phyloP scores from a whole-genome alignment of 2,888 invertebrate species.

The Cephus runcator region DNA sequence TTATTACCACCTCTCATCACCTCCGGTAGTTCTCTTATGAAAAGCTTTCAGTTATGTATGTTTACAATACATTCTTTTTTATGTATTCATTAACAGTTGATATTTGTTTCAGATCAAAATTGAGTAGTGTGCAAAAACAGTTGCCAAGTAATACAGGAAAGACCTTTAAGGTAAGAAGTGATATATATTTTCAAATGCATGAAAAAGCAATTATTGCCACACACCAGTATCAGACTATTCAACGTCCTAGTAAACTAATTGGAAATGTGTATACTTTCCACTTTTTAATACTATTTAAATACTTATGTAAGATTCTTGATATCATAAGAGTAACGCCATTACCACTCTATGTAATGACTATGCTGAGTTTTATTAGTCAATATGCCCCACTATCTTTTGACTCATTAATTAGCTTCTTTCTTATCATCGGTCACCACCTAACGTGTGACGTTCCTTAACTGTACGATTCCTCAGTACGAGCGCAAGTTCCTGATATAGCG shows the following conservation, averaged over 20 bases:
- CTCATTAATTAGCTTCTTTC: background rate
- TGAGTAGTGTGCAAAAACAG: slow-evolving; percentile 33
- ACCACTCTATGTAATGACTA: background rate
- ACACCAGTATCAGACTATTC: background rate
- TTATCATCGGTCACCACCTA: background rate
- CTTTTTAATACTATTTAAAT: background rate
- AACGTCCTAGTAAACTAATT: background rate
- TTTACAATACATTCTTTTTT: background rate
- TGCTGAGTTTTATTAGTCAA: background rate
- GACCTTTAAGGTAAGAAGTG: slow-evolving; percentile 42
- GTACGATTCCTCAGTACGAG: background rate
- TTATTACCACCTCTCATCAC: slow-evolving; percentile 54
- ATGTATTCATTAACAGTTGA: background rate
- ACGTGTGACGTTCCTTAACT: background rate
- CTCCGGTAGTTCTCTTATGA: slow-evolving; percentile 38
- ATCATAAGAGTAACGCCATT: background rate
- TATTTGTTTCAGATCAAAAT: slow-evolving; percentile 43
- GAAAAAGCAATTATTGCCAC: background rate
- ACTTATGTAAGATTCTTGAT: background rate
- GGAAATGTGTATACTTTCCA: background rate
- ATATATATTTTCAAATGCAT: background rate
- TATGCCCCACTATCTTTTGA: background rate
- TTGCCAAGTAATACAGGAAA: slow-evolving; percentile 31
- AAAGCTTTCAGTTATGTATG: background rate
- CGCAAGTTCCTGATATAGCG: background rate